These are phyloP conservation scores for Himalopsyche japonica DNA, from an alignment of 2,888 invertebrate genomes.

Conservation along the genomic window DNA sequence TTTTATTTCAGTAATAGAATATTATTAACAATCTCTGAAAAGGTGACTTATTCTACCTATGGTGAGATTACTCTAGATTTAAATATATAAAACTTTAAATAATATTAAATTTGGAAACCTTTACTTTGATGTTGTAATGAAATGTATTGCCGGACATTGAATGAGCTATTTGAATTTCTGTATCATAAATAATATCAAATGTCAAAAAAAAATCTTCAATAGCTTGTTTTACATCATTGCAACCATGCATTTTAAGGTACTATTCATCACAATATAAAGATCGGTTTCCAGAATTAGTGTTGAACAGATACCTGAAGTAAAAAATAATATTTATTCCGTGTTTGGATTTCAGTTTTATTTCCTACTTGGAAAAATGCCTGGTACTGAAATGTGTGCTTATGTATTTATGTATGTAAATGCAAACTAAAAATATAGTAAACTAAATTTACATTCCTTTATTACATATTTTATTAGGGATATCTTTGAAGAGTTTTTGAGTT, in stretches of 20 bases:
- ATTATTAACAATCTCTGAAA: background rate
- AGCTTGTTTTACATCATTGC: no score
- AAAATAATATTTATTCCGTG: background rate
- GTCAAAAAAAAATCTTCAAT: no score
- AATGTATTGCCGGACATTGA: no score
- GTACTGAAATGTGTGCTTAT: background rate
- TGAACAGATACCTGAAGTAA: background rate
- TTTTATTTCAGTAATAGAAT: background rate
- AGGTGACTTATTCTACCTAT: background rate
- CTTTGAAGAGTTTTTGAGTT: background rate
- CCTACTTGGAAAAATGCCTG: background rate
- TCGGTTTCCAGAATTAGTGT: background rate
- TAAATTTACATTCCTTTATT: slow-evolving; percentile 36
- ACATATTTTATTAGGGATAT: slow-evolving; percentile 29
- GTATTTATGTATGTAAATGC: slow-evolving; percentile 35
- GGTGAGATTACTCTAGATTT: no score
- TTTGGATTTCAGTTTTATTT: background rate
- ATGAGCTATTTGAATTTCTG: no score
- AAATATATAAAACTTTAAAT: background rate
- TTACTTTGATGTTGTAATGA: background rate
- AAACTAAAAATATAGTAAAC: slow-evolving; percentile 36
- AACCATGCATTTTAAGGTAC: no score
- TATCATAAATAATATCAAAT: no score
- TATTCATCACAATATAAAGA: background rate
- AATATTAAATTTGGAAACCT: background rate